Evolutionary conservation across 2,113 vertebrate genomes (phyloP).

Genomic region (Cromileptes altivelis): DNA sequence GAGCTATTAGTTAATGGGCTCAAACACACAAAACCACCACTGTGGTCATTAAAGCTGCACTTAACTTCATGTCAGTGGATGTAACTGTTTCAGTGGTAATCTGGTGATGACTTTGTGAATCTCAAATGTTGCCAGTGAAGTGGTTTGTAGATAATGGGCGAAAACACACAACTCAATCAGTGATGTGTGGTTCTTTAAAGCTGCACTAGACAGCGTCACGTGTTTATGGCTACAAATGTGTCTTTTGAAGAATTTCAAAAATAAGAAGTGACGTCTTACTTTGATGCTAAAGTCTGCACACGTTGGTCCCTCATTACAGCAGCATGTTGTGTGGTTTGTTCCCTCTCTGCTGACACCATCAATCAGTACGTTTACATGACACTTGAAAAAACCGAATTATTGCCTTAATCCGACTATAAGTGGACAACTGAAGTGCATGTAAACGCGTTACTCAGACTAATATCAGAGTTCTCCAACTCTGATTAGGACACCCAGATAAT

Average conservation of each 20-base stretch:
- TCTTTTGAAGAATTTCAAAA: not conserved
- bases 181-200: not conserved
- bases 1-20: not conserved
- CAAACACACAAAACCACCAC: not conserved
- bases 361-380: too few relatives aligned
- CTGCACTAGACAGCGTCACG: not conserved
- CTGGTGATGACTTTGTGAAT: not conserved
- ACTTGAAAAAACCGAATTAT: too few relatives aligned
- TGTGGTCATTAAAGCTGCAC: too few relatives aligned
- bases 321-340: not conserved
- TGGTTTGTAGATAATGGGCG: not conserved
- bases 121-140: not conserved
- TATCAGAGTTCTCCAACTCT: too few relatives aligned
- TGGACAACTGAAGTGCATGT: too few relatives aligned
- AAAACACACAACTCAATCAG: not conserved
- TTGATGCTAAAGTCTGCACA: not conserved
- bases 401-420: too few relatives aligned
- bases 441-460: too few relatives aligned
- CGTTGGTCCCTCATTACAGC: not conserved
- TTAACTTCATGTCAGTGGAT: not conserved
- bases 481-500: too few relatives aligned
- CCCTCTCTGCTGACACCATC: not conserved
- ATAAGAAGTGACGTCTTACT: not conserved
- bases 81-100: not conserved
- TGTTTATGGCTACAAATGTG: not conserved